Evolutionary conservation across 1,140 invertebrate genomes (phyloP).

Genomic region (Hylyphantes graminicola): DNA sequence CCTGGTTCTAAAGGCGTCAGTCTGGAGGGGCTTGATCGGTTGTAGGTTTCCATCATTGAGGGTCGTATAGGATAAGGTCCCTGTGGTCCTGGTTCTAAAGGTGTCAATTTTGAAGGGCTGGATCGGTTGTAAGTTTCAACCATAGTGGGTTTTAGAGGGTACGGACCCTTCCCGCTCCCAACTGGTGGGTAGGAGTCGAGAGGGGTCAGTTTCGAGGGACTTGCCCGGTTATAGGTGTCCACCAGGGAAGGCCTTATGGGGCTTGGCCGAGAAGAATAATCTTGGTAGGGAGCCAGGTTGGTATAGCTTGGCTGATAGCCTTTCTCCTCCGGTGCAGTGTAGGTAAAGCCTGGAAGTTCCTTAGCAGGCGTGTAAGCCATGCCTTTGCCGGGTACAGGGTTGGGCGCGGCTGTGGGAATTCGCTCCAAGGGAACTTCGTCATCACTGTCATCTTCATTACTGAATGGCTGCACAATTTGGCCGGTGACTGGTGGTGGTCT

Average conservation of each 20-base stretch:
- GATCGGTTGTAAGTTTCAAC: background rate
- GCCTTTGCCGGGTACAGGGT: background rate
- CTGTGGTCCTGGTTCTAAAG: constrained; percentile 4
- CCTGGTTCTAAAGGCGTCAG: constrained; percentile 50
- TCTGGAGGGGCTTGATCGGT: constrained; percentile 39
- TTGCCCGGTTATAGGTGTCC: constrained; percentile 49
- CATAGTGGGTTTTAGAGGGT: constrained; percentile 41
- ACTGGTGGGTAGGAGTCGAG: constrained; percentile 50
- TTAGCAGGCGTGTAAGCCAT: constrained; percentile 40
- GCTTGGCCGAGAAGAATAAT: constrained; percentile 52
- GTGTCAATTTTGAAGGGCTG: constrained; percentile 1
- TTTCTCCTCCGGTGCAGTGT: constrained; percentile 47
- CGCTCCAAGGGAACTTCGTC: constrained; percentile 50
- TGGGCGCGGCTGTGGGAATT: constrained; percentile 28
- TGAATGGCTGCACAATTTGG: constrained; percentile 34
- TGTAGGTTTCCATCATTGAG: background rate
- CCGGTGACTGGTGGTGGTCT: constrained; percentile 10
- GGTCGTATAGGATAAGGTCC: background rate
- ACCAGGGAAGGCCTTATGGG: constrained; percentile 55
- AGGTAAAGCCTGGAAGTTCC: constrained; percentile 30
- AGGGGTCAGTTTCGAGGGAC: constrained; percentile 46
- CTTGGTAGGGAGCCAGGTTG: constrained; percentile 38
- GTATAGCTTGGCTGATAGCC: constrained; percentile 37
- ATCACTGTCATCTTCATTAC: constrained; percentile 37
- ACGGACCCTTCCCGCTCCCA: constrained; percentile 40